A percentile compares a stretch with the other conserved stretches of the same genome.
phyloP scores from a whole-genome alignment of 2,888 invertebrate species.

The Cepaea hortensis region DNA sequence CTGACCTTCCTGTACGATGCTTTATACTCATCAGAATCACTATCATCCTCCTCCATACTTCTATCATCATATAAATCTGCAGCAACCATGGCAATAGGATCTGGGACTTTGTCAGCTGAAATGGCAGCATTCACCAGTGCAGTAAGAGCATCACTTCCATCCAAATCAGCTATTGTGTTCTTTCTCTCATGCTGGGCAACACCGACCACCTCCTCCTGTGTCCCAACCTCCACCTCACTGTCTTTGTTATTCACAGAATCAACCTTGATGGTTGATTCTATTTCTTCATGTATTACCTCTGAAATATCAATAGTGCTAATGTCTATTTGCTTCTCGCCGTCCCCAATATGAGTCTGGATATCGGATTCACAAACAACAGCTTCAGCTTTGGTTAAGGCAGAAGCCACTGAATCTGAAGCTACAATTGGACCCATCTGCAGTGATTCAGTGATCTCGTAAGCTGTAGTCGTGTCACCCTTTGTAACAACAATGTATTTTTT shows the following conservation, averaged over 20 bases:
- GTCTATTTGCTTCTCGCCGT: background rate
- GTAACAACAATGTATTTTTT: conserved; percentile 48
- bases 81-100: conserved; percentile 50
- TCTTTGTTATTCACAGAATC: conserved; percentile 22
- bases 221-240: conserved; percentile 40
- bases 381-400: background rate
- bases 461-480: conserved; percentile 34
- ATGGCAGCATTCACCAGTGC: conserved; percentile 53
- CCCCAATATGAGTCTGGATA: background rate
- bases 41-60: conserved; percentile 39
- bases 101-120: conserved; percentile 50
- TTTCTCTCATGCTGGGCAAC: conserved; percentile 43
- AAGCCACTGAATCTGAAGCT: background rate
- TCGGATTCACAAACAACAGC: background rate
- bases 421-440: background rate
- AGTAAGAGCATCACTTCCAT: conserved; percentile 49
- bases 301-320: background rate
- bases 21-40: conserved; percentile 45
- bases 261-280: background rate
- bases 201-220: conserved; percentile 39
- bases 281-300: conserved; percentile 29
- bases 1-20: conserved; percentile 8
- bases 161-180: conserved; percentile 49
- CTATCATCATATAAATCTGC: conserved; percentile 47
- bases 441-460: conserved; percentile 34